phyloP scores from a whole-genome alignment of 1,140 invertebrate species.

The Sinella curviseta region DNA sequence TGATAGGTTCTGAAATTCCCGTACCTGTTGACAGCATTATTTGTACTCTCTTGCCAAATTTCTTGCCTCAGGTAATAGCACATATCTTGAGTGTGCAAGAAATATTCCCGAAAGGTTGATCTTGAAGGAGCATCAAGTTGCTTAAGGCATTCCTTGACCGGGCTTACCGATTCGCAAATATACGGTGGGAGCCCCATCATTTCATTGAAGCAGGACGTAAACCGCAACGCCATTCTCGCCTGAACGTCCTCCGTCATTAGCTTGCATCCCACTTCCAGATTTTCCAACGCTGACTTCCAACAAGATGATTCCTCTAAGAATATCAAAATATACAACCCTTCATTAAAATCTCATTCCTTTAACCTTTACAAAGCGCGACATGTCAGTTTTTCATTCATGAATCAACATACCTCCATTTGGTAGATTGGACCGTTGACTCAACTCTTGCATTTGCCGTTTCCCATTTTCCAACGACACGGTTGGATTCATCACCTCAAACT shows the following conservation, averaged over 20 bases:
- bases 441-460: slow-evolving; percentile 21
- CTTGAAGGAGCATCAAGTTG: slow-evolving; percentile 63
- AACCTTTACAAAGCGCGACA: slow-evolving; percentile 3
- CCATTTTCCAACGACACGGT: slow-evolving; percentile 28
- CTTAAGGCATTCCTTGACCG: slow-evolving; percentile 60
- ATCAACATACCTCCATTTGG: not conserved
- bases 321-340: not conserved
- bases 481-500: too few species aligned
- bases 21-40: slow-evolving; percentile 59
- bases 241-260: slow-evolving; percentile 64
- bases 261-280: slow-evolving; percentile 62
- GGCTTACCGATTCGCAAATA: slow-evolving; percentile 56
- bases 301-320: slow-evolving; percentile 60
- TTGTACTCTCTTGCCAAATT: slow-evolving; percentile 66
- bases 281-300: slow-evolving; percentile 63
- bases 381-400: too few species aligned
- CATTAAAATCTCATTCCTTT: not conserved
- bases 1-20: slow-evolving; percentile 26
- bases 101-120: slow-evolving; percentile 66
- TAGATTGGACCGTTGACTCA: not conserved
- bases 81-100: slow-evolving; percentile 69
- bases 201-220: slow-evolving; percentile 68
- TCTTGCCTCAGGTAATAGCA: slow-evolving; percentile 68
- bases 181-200: slow-evolving; percentile 62
- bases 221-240: slow-evolving; percentile 62